Evolutionary conservation across 2,888 invertebrate species (phyloP).

Genomic region (Meghimatium bilineatum): DNA sequence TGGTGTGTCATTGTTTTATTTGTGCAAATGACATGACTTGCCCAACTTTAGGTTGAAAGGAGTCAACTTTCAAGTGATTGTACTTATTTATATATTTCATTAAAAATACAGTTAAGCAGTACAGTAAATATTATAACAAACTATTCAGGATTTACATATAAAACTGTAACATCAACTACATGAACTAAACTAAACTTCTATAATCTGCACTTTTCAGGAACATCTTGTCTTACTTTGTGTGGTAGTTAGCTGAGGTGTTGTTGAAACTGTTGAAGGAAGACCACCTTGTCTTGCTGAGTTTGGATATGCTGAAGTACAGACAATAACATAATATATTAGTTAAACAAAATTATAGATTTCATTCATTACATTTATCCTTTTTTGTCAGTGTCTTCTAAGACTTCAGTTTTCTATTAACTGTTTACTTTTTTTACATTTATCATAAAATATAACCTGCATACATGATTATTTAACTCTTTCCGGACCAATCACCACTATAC

Average conservation of each 20-base stretch:
- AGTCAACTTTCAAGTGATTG: too few species aligned
- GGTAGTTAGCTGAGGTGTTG: conserved; percentile 41
- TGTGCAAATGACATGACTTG: too few species aligned
- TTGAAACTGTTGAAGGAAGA: conserved; percentile 6
- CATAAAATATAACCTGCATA: not conserved
- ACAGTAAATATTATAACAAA: not conserved
- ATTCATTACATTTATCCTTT: not conserved
- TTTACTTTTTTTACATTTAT: not conserved
- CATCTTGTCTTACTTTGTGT: conserved; percentile 31
- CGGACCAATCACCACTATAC: too few species aligned
- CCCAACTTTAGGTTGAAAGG: too few species aligned
- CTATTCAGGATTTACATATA: not conserved
- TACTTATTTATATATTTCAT: too few species aligned
- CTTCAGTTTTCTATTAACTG: not conserved
- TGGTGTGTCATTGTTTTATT: too few species aligned
- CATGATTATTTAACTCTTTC: not conserved
- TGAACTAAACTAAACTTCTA: not conserved
- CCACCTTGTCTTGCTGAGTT: conserved; percentile 31
- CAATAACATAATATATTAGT: not conserved
- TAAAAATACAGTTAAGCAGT: not conserved
- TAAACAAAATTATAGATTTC: not conserved
- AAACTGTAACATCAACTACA: not conserved
- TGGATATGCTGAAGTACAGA: conserved; percentile 37
- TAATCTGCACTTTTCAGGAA: not conserved
- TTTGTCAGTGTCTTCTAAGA: not conserved